phyloP scores from a whole-genome alignment of 2,113 vertebrate genomes.

The Phalacrocorax carbo region DNA sequence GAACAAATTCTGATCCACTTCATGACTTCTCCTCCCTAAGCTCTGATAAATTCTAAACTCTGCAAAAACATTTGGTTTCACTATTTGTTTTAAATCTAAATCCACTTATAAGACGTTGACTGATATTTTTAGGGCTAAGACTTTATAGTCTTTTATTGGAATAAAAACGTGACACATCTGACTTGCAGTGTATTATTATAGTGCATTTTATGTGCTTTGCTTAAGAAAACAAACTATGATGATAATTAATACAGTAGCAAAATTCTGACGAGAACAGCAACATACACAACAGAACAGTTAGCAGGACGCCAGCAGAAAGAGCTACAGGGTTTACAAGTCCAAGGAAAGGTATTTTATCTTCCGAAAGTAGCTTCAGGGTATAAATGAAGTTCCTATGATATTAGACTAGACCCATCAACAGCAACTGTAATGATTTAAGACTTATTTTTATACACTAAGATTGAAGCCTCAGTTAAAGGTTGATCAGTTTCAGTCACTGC shows the following conservation, averaged over 20 bases:
- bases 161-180: not conserved
- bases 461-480: not conserved
- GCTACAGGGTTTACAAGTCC: not conserved
- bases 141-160: not conserved
- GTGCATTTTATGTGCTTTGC: not conserved
- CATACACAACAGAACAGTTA: fast-evolving
- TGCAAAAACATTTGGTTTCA: conserved; percentile 11
- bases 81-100: conserved; percentile 20
- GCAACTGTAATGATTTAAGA: not conserved
- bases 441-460: not conserved
- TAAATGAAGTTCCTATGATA: not conserved
- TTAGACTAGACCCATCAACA: not conserved
- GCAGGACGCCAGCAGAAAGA: not conserved
- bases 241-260: not conserved
- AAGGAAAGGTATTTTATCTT: not conserved
- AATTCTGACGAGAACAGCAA: not conserved
- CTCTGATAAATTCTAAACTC: conserved; percentile 2
- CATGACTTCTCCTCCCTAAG: not conserved
- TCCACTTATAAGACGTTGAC: not conserved
- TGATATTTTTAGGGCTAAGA: not conserved
- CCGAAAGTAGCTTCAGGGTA: not conserved
- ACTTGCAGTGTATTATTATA: not conserved
- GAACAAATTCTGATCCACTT: not conserved
- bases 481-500: not conserved
- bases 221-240: not conserved